Evolutionary conservation across 2,113 vertebrate species (phyloP).

Genomic region (Psettodes erumei): DNA sequence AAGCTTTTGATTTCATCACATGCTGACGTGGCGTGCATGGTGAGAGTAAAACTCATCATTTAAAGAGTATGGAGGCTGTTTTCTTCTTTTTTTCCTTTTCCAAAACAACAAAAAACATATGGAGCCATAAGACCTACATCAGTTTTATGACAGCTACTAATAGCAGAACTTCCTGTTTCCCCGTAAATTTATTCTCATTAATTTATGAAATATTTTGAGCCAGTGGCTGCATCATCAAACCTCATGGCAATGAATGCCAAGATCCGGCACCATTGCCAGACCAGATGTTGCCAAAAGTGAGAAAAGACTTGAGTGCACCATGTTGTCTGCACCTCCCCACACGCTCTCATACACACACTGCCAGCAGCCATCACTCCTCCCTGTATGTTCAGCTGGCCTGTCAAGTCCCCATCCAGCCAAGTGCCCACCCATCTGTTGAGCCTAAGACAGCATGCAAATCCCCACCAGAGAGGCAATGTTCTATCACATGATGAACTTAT

Average conservation of each 20-base stretch:
- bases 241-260: conserved; percentile 46
- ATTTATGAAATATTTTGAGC: neutral
- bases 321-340: conserved; percentile 4
- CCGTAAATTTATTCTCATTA: too few relatives aligned
- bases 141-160: too few relatives aligned
- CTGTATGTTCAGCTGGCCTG: conserved; percentile 64
- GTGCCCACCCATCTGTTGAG: conserved; percentile 68
- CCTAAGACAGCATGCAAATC: conserved; percentile 65
- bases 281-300: conserved; percentile 31
- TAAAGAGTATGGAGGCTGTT: neutral
- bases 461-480: conserved; percentile 44
- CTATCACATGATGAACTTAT: conserved; percentile 49
- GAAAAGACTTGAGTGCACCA: conserved; percentile 8
- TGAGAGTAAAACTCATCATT: neutral
- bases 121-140: neutral
- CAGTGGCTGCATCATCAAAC: conserved; percentile 13
- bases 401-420: conserved; percentile 64
- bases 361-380: conserved; percentile 50
- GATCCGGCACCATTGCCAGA: conserved; percentile 4
- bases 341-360: conserved; percentile 8
- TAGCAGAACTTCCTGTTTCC: too few relatives aligned
- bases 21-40: neutral
- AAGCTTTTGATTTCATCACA: neutral
- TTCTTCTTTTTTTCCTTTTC: neutral
- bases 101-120: neutral